phyloP scores from a whole-genome alignment of 2,797 vertebrate genomes.

The Microhierax caerulescens region DNA sequence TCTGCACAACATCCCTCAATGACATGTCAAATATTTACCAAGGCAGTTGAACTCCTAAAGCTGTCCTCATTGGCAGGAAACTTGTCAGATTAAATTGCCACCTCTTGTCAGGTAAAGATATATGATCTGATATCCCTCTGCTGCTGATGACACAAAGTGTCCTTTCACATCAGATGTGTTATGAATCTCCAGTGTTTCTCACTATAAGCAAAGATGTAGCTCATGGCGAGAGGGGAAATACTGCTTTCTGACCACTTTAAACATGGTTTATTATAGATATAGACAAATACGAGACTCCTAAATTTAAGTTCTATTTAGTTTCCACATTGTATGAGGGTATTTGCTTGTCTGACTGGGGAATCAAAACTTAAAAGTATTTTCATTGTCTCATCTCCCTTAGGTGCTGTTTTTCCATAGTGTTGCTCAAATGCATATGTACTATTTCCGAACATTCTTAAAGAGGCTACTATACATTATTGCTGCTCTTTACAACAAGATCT shows the following conservation, averaged over 20 bases:
- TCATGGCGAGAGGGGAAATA: neutral
- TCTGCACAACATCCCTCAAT: slow-evolving; percentile 60
- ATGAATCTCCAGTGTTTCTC: slow-evolving; percentile 9
- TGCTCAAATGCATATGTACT: neutral
- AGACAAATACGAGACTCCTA: neutral
- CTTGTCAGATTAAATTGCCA: slow-evolving; percentile 77
- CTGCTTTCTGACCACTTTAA: neutral
- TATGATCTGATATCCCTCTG: slow-evolving; percentile 41
- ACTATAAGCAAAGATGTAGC: neutral
- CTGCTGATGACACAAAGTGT: slow-evolving; percentile 43
- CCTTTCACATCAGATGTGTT: slow-evolving; percentile 16
- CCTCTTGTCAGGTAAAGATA: slow-evolving; percentile 69
- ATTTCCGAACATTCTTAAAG: neutral
- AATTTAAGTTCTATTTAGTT: neutral
- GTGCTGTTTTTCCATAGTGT: neutral
- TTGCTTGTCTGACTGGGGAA: neutral
- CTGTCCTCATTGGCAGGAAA: slow-evolving; percentile 66
- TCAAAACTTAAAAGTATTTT: neutral
- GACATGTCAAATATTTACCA: slow-evolving; percentile 66
- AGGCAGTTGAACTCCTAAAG: slow-evolving; percentile 63
- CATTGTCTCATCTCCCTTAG: neutral
- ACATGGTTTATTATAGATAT: neutral
- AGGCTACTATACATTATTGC: neutral
- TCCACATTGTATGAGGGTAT: neutral
- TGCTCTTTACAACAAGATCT: neutral